Base-by-base conservation (phyloP, 2,888 invertebrate genomes). In the Hemicrepidius hirtus region DNA sequence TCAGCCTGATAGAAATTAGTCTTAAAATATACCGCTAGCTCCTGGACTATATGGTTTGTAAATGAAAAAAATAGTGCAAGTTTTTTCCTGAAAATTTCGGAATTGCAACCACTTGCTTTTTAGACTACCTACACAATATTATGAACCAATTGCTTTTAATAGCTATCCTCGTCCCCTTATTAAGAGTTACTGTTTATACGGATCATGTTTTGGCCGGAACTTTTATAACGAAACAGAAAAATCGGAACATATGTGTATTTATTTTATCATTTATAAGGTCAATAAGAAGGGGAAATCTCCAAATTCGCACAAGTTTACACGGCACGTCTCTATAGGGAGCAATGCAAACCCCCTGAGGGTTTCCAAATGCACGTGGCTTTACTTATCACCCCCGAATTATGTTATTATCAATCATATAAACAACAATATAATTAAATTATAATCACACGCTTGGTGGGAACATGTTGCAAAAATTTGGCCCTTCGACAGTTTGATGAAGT, bases 331-430 rank as follows among this genome's bases (percentile, higher is more conserved):
- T 73, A 76, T 1, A 13, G 76, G 68, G 76, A 63, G 68, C 67
- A 71, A 77, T 76, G 71, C 73, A 71, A 71, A 64, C 71, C 73
- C 75, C 76, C 13, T n/a, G 20, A 71, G 78, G 75, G 40, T 18
- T 50, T 20, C 28, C 50, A 63, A 46, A 13, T 65, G 74, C 83
- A 84, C 84, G 84, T 84, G 84, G 81, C 78, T 79, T 82, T 78
- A 80, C 76, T 81, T 80, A 79, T 77, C 81, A 75, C 82, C 81
- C 80, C 68, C 75, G 79, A 79, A 82, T 81, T 80, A 79, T 73
- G 75, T 78, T 73, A 82, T 84, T 84, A 85, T 85, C 85, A 84
- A 85, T 85, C 85, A 84, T 82, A 80, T 79, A 82, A 83, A 82
- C 82, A 84, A 81, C 78, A 71, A 63, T 75, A 71, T 83, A 84